phyloP scores from a whole-genome alignment of 2,888 invertebrate genomes.

The Protophormia terraenovae region DNA sequence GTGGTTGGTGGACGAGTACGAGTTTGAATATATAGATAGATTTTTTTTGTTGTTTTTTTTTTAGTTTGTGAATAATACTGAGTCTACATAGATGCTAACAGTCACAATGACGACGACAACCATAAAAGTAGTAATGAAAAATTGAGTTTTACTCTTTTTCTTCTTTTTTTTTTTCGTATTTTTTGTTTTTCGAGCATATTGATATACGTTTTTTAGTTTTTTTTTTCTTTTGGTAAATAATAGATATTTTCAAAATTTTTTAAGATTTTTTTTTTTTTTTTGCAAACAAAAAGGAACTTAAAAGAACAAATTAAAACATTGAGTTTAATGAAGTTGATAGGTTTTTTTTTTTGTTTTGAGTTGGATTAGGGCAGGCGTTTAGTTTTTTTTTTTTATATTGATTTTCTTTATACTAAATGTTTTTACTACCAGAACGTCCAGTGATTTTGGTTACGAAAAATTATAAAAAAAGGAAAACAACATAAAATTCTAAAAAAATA shows the following conservation, averaged over 20 bases:
- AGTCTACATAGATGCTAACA: slow-evolving; percentile 75
- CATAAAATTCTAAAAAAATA: not conserved
- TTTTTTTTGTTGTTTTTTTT: slow-evolving; percentile 47
- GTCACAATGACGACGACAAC: slow-evolving; percentile 73
- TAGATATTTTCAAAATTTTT: slow-evolving; percentile 40
- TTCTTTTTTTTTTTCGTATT: slow-evolving; percentile 26
- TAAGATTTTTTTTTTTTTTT: slow-evolving; percentile 9
- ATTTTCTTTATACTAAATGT: slow-evolving; percentile 11
- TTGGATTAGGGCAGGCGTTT: slow-evolving; percentile 24
- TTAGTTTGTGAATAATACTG: slow-evolving; percentile 66
- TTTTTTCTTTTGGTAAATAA: slow-evolving; percentile 36
- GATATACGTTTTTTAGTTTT: slow-evolving; percentile 49
- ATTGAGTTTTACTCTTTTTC: slow-evolving; percentile 67
- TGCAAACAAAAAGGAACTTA: slow-evolving; percentile 24
- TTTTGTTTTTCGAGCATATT: slow-evolving; percentile 39
- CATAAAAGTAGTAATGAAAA: slow-evolving; percentile 76
- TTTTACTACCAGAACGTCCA: slow-evolving; percentile 8
- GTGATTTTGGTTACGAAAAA: slow-evolving; percentile 22
- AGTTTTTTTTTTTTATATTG: not conserved
- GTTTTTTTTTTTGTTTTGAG: slow-evolving; percentile 17
- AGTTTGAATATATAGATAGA: slow-evolving; percentile 65
- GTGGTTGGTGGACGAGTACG: slow-evolving; percentile 65
- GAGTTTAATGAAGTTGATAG: slow-evolving; percentile 63
- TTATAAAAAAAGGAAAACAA: not conserved
- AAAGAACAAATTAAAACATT: slow-evolving; percentile 61